Conservation (phyloP, 2,888 invertebrate species). For the Crocallis elinguaria region DNA sequence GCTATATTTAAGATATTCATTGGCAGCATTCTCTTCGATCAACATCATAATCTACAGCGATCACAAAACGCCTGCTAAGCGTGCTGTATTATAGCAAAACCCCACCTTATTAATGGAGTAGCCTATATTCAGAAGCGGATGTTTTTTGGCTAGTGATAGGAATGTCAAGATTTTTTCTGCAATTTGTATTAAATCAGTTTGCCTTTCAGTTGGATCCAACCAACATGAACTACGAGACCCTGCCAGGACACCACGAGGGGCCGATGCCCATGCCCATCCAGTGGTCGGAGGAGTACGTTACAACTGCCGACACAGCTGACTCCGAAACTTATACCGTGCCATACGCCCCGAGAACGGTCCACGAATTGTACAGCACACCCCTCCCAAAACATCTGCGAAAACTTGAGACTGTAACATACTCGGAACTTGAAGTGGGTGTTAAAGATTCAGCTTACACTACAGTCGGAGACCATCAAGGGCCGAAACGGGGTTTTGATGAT, state of each 20-base stretch:
- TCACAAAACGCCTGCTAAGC: too few relatives aligned
- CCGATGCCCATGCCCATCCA: not conserved
- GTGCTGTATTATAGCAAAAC: too few relatives aligned
- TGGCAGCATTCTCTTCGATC: too few relatives aligned
- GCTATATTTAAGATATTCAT: too few relatives aligned
- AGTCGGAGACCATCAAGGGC: not conserved
- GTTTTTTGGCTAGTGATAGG: too few relatives aligned
- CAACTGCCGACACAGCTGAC: not conserved
- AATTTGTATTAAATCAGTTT: too few relatives aligned
- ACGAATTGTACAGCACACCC: not conserved
- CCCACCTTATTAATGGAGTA: too few relatives aligned
- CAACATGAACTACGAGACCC: not conserved
- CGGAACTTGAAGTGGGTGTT: not conserved
- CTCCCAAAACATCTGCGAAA: not conserved
- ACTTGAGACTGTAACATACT: not conserved
- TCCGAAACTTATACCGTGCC: too few relatives aligned
- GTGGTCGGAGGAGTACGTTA: not conserved
- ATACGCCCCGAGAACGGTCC: not conserved
- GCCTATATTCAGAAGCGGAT: too few relatives aligned
- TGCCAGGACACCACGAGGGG: not conserved
- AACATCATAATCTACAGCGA: too few relatives aligned
- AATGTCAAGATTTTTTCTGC: too few relatives aligned
- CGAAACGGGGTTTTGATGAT: not conserved
- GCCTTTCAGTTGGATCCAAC: not conserved
- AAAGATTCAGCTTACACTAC: not conserved